These are phyloP conservation scores for Tragulus kanchil DNA, from an alignment of 2,113 vertebrate species.

Conservation along the genomic window DNA sequence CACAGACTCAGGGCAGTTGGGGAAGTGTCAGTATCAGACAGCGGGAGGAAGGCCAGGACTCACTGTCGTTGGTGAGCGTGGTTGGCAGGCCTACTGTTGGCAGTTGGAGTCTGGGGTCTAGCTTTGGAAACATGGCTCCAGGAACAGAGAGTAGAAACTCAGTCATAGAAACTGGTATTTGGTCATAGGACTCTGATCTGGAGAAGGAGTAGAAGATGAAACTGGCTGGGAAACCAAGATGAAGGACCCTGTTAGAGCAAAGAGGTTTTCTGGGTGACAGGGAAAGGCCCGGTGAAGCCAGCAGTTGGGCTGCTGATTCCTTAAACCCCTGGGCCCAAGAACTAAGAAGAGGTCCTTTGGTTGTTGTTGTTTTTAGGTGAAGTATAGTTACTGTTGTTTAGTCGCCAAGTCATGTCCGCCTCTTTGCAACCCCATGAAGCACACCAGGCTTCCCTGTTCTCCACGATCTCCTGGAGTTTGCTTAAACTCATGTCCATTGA, in stretches of 20 bases:
- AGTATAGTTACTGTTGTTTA: too few relatives aligned
- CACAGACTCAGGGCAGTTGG: background rate
- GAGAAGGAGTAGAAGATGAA: background rate
- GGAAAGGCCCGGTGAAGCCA: background rate
- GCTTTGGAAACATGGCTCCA: background rate
- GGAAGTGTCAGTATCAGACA: background rate
- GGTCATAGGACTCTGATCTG: background rate
- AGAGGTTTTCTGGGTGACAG: background rate
- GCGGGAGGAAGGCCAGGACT: background rate
- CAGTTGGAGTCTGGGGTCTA: background rate
- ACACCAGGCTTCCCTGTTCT: too few relatives aligned
- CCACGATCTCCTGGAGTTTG: too few relatives aligned
- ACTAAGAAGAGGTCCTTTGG: too few relatives aligned
- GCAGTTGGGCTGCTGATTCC: background rate
- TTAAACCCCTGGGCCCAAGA: background rate
- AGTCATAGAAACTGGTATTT: background rate
- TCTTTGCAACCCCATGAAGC: too few relatives aligned
- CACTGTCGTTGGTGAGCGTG: rapidly evolving
- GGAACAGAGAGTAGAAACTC: background rate
- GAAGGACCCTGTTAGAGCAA: background rate
- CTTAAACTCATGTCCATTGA: too few relatives aligned
- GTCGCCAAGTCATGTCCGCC: too few relatives aligned
- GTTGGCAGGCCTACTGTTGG: background rate
- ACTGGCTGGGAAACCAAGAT: background rate
- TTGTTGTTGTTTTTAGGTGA: too few relatives aligned